A percentile compares a stretch with the other conserved stretches of the same genome.
Evolutionary conservation across 2,113 vertebrate genomes (phyloP).

Genomic region (Sarotherodon lohbergeri): DNA sequence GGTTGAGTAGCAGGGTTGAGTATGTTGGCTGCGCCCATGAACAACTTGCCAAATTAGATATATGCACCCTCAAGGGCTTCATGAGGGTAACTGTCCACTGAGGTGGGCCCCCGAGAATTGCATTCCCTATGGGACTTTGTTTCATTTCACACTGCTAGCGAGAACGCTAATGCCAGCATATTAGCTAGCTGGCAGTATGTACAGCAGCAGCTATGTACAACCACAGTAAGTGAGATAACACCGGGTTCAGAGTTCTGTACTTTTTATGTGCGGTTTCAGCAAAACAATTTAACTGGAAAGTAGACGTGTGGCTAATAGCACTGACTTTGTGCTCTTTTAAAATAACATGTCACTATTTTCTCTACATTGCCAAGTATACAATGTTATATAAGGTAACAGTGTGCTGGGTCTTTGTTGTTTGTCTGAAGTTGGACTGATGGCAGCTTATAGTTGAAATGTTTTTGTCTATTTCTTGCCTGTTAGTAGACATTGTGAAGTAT

Average conservation of each 20-base stretch:
- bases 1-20: not conserved
- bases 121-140: not conserved
- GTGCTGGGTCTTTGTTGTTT: not conserved
- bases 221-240: not conserved
- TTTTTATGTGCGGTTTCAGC: not conserved
- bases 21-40: not conserved
- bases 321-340: not conserved
- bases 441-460: rapidly evolving
- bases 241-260: not conserved
- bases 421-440: not conserved
- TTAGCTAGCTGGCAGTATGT: not conserved
- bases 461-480: not conserved
- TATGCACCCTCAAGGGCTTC: not conserved
- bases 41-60: not conserved
- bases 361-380: not conserved
- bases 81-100: not conserved
- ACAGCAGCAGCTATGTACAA: not conserved
- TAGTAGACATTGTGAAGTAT: not conserved
- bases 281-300: not conserved
- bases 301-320: not conserved
- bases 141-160: not conserved
- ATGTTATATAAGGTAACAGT: not conserved
- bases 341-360: not conserved
- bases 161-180: not conserved
- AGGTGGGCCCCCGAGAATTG: rapidly evolving